Evolutionary conservation across 2,888 invertebrate species (phyloP).

Genomic region (Ichneumoninae sp.): DNA sequence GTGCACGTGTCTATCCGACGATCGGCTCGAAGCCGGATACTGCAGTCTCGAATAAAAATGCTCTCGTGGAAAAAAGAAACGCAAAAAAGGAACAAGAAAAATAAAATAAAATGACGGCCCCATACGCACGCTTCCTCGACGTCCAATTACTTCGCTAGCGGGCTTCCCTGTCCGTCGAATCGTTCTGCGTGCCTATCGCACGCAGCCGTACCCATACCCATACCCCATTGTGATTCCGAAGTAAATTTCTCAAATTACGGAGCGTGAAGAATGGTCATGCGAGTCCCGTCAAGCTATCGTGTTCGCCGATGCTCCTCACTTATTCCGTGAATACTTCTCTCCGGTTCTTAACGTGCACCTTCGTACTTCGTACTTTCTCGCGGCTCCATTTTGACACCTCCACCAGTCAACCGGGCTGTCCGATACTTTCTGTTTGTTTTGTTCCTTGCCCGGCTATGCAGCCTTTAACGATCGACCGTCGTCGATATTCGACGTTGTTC

Average conservation of each 20-base stretch:
- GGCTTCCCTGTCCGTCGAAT: constrained; percentile 49
- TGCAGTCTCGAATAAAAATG: constrained; percentile 35
- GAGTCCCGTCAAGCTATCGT: constrained; percentile 50
- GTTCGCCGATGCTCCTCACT: constrained; percentile 20
- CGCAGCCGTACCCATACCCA: constrained; percentile 22
- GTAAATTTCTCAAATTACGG: constrained; percentile 67
- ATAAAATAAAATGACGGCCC: constrained; percentile 45
- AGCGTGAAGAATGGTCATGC: constrained; percentile 68
- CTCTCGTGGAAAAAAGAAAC: constrained; percentile 47
- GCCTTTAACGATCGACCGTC: background rate
- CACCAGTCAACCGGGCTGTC: constrained; percentile 18
- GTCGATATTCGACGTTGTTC: constrained; percentile 15
- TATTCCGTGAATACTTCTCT: constrained; percentile 53
- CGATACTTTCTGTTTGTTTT: constrained; percentile 34
- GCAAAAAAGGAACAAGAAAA: background rate
- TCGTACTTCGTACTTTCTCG: constrained; percentile 69
- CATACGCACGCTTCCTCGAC: constrained; percentile 60
- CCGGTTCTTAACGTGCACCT: constrained; percentile 55
- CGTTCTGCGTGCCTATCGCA: constrained; percentile 26
- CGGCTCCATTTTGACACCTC: constrained; percentile 52
- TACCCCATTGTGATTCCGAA: constrained; percentile 61
- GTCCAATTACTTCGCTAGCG: constrained; percentile 66
- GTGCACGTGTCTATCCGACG: constrained; percentile 55
- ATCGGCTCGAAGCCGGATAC: constrained; percentile 35
- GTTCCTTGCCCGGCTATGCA: background rate